A percentile compares a stretch with the other conserved stretches of the same genome.
Conservation (phyloP, 2,113 vertebrate species). For the Acrocephalus kingi region DNA sequence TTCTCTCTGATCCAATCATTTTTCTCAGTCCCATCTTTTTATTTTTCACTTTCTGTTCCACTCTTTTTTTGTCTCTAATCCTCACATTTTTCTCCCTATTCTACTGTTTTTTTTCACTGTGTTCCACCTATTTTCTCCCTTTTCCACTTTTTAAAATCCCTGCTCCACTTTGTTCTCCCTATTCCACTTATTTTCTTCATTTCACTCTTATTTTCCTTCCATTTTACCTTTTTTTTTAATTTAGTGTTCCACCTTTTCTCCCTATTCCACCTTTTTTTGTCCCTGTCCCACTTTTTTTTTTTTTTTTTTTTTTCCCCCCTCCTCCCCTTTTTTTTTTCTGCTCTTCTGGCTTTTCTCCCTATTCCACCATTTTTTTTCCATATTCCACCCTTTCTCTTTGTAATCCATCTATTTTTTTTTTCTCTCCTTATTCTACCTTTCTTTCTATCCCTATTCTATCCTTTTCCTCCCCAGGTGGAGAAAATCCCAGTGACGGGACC, state of each 20-base stretch:
- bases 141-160: no score
- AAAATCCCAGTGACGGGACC: accelerated
- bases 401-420: neutral
- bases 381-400: neutral
- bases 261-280: no score
- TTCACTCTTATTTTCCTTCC: neutral
- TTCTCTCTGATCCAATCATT: neutral
- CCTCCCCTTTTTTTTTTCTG: neutral
- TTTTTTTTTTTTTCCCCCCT: no score
- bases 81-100: neutral
- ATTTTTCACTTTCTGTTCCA: neutral
- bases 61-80: neutral
- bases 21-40: neutral
- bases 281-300: no score
- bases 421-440: neutral
- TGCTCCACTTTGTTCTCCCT: neutral
- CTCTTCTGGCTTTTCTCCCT: neutral
- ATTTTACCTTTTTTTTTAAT: neutral
- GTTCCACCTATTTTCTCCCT: neutral
- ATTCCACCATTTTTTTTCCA: neutral
- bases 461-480: neutral
- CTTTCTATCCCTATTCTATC: neutral
- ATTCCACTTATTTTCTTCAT: neutral
- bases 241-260: neutral
- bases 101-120: neutral